phyloP scores from a whole-genome alignment of 2,888 invertebrate species.

The Helleia helle region DNA sequence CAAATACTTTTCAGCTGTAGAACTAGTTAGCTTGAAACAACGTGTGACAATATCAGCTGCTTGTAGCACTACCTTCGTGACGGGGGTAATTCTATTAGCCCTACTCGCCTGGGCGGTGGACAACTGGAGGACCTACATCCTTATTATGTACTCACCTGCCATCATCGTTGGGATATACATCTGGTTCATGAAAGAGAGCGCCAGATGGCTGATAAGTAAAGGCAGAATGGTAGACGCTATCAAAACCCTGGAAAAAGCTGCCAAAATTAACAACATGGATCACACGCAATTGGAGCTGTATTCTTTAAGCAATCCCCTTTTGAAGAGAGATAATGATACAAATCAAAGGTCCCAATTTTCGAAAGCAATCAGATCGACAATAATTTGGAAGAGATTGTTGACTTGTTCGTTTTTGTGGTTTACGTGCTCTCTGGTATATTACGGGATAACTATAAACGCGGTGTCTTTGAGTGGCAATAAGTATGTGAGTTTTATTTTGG shows the following conservation, averaged over 20 bases:
- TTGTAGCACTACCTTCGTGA: slow-evolving; percentile 82
- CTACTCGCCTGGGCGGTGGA: slow-evolving; percentile 79
- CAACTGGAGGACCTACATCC: slow-evolving; percentile 81
- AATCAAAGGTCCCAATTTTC: slow-evolving; percentile 49
- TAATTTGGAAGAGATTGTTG: slow-evolving; percentile 73
- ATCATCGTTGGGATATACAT: slow-evolving; percentile 79
- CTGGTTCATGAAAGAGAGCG: slow-evolving; percentile 83
- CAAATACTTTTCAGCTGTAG: slow-evolving; percentile 82
- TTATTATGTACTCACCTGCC: slow-evolving; percentile 81
- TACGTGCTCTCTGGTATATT: slow-evolving; percentile 85
- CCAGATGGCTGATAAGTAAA: slow-evolving; percentile 85
- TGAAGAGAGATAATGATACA: slow-evolving; percentile 37
- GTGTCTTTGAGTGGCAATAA: slow-evolving; percentile 82
- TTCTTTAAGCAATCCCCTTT: slow-evolving; percentile 51
- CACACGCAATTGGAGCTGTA: slow-evolving; percentile 59
- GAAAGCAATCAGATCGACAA: slow-evolving; percentile 70
- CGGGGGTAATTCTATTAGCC: slow-evolving; percentile 82
- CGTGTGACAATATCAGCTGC: slow-evolving; percentile 84
- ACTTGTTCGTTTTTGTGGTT: slow-evolving; percentile 87
- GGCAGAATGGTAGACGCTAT: slow-evolving; percentile 79
- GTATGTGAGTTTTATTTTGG: slow-evolving; percentile 83
- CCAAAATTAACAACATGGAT: slow-evolving; percentile 76
- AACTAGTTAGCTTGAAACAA: slow-evolving; percentile 83
- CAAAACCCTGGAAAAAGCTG: slow-evolving; percentile 76
- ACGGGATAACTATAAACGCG: slow-evolving; percentile 85